Evolutionary conservation across 2,113 vertebrate species (phyloP), one percentile per base, ranked within the genome.

Genomic region (Lamprologus sp.): DNA sequence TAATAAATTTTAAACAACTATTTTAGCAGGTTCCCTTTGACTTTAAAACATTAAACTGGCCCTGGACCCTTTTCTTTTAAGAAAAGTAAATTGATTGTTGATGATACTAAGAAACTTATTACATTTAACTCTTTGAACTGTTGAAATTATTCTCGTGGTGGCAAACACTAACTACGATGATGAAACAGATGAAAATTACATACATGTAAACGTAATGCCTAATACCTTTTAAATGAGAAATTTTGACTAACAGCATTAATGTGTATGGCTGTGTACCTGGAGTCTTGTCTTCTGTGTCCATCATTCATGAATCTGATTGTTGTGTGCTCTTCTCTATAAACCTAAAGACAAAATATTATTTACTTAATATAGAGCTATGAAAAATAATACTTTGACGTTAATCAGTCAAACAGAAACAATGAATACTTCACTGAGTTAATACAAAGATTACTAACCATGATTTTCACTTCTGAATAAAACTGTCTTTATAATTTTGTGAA

Each of bases 21-120:
- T 2, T 54, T 54, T 54, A 54, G 51, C 51, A 54, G 51, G 51
- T 54, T 1, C 9, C 2, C n/a, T 54, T 54, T 54, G 51, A 54
- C 9, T 54, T 54, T 54, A 54, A 54, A 54, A 54, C n/a, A 54
- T 54, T 21, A 54, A 54, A 54, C 51, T 54, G 51, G 51, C 9
- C n/a, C 9, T 21, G n/a, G 51, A 0, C 1, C 3, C 19, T 21
- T 53, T 53, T 53, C 51, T 53, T 53, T 0, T 11, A 53, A 2
- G 1, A 53, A 53, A 53, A 21, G 51, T 21, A 2, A 53, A 53
- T 53, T 53, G 2, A 53, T 53, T 53, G n/a, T 11, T 53, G 51
- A 53, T 53, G n/a, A 53, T 6, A 53, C 51, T 21, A 54, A 54
- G 51, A 54, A 0, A 21, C 1, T 6, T 54, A 11, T 53, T 21